A percentile compares a stretch with the other conserved stretches of the same genome.
Conservation (phyloP, 2,113 vertebrate genomes). For the Xenus cinereus region DNA sequence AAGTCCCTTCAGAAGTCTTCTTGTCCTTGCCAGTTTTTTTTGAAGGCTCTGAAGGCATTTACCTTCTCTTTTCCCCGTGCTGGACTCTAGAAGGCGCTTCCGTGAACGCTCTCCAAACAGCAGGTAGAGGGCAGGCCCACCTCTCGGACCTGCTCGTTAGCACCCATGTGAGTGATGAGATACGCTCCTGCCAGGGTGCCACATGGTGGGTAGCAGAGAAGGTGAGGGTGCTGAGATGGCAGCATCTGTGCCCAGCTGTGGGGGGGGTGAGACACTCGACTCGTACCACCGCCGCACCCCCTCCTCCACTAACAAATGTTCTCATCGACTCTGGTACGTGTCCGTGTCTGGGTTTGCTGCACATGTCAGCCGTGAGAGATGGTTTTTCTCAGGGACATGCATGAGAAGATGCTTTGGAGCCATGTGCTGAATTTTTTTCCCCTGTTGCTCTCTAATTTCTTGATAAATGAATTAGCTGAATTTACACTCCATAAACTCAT, state of each 20-base stretch:
- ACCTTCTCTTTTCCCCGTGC: neutral
- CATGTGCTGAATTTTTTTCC: neutral
- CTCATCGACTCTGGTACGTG: rapidly evolving
- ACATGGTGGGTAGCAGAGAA: rapidly evolving
- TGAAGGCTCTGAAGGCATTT: neutral
- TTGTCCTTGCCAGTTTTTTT: neutral
- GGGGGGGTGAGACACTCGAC: neutral
- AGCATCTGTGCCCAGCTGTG: neutral
- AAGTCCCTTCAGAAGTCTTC: neutral
- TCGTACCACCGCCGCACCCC: neutral
- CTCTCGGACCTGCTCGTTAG: neutral
- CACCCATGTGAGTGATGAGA: rapidly evolving
- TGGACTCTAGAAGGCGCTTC: neutral
- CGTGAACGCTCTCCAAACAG: neutral
- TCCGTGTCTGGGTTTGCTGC: neutral
- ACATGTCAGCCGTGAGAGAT: neutral
- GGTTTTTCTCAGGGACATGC: rapidly evolving
- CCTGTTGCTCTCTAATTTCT: neutral
- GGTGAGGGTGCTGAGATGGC: neutral
- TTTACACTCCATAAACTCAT: neutral
- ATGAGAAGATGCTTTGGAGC: neutral
- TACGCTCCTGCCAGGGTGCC: neutral
- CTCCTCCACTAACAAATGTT: neutral
- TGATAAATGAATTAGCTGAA: neutral
- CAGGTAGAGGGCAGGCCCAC: constrained; percentile 48